Evolutionary conservation across 2,113 vertebrate species (phyloP), one percentile per base, ranked within the genome.

Genomic region (Oceanodroma tethys): DNA sequence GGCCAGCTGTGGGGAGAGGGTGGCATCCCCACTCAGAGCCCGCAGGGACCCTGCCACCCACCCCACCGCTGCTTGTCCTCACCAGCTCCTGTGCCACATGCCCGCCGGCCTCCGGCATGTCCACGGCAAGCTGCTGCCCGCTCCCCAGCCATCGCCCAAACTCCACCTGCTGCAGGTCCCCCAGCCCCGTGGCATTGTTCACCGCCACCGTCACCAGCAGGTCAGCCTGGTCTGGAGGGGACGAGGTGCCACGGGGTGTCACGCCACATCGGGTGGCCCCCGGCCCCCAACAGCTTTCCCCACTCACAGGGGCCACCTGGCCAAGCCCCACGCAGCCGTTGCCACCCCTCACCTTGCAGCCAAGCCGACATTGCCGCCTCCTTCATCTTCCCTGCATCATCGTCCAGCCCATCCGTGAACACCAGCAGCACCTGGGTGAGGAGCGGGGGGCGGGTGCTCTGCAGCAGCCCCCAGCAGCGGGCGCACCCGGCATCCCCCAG

Each of bases 31-130:
- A 1, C 38, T 52, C n/a, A 63, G 48, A 75, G 19, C 72, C 71
- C 6, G 0, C 1, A 5, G 71, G 47, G 40, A 9, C 8, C 43
- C 19, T 8, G 0, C 19, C 30, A 1, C 84, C 84, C n/a, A 2
- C 12, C 71, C 72, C 62, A 6, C n/a, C 13, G 0, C 21, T 1
- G 12, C 47, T 16, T 11, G 1, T 26, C 65, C 88, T 79, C 65
- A 84, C 88, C 81, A 91, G 72, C 48, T 91, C 81, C 50, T 79
- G 88, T 3, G 36, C 65, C 81, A 78, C 7, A 6, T 63, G 42
- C n/a, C 81, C 74, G 5, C 65, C 32, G 0, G 58, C 81, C 65
- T 91, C 88, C 3, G 73, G 81, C 72, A 55, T 63, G 56, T 91
- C 88, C 73, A 91, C 36, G 13, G 42, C 16, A 9, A 91, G 88